Evolutionary conservation across 2,888 invertebrate species (phyloP).

Genomic region (Pachydiplax longipennis): DNA sequence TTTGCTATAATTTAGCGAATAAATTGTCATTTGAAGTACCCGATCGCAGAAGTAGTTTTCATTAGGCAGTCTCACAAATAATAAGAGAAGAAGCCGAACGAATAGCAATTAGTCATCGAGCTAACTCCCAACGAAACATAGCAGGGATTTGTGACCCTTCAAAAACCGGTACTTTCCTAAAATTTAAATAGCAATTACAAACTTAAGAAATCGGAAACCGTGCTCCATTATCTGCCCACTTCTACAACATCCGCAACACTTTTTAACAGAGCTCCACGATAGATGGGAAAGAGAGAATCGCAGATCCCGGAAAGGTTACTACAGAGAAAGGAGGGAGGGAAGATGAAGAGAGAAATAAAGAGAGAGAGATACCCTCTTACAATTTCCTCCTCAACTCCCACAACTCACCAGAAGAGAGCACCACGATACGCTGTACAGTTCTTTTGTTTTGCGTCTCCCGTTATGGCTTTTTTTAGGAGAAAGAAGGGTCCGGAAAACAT

Average conservation of each 20-base stretch:
- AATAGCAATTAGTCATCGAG: no score
- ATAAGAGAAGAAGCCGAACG: no score
- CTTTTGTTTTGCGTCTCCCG: neutral
- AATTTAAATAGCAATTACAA: no score
- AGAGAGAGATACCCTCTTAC: neutral
- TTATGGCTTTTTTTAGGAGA: neutral
- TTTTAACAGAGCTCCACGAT: neutral
- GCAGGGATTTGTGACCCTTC: no score
- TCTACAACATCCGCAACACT: neutral
- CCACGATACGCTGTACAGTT: neutral
- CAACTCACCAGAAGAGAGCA: neutral
- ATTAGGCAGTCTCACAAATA: no score
- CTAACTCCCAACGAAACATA: no score
- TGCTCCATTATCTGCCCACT: neutral
- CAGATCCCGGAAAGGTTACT: no score
- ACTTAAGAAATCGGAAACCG: neutral
- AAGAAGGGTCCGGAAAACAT: neutral
- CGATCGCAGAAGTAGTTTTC: no score
- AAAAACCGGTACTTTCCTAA: no score
- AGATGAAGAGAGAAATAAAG: neutral
- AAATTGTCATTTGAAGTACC: no score
- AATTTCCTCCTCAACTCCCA: neutral
- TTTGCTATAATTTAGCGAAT: no score
- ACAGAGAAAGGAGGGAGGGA: neutral
- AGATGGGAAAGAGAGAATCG: neutral